Evolutionary conservation across 1,140 invertebrate genomes (phyloP).

Genomic region (Hetaerina americana): DNA sequence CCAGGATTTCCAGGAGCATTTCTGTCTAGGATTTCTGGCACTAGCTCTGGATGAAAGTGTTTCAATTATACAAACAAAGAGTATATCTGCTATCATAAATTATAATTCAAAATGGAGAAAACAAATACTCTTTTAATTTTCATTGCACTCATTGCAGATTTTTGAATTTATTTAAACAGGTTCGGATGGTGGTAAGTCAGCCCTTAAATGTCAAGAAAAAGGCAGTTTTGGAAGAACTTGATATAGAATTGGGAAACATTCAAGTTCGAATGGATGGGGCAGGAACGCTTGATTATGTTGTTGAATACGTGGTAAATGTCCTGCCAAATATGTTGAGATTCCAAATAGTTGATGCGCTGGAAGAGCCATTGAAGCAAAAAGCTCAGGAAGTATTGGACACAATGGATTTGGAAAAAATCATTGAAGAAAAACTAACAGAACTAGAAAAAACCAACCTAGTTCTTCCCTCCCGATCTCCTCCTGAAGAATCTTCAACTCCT

Average conservation of each 20-base stretch:
- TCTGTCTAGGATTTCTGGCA: too few relatives aligned
- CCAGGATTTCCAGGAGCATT: too few relatives aligned
- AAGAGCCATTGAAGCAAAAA: constrained; percentile 52
- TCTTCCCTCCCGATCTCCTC: too few relatives aligned
- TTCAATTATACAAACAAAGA: too few relatives aligned
- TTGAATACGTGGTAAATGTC: constrained; percentile 64
- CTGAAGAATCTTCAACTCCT: too few relatives aligned
- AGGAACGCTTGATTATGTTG: constrained; percentile 63
- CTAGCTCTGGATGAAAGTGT: too few relatives aligned
- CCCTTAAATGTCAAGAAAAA: constrained; percentile 58
- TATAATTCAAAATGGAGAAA: not conserved
- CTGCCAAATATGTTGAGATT: constrained; percentile 61
- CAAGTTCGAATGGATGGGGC: constrained; percentile 56
- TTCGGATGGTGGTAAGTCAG: constrained; percentile 52
- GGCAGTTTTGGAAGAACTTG: constrained; percentile 52
- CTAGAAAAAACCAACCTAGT: too few relatives aligned
- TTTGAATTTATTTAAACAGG: constrained; percentile 20
- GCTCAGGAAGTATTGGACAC: constrained; percentile 53
- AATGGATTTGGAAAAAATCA: constrained; percentile 54
- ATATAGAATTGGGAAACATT: constrained; percentile 70
- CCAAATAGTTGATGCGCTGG: constrained; percentile 69
- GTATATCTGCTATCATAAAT: not conserved
- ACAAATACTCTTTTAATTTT: not conserved
- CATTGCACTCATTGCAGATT: too few relatives aligned
- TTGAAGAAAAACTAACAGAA: too few relatives aligned